A percentile compares a stretch with the other conserved stretches of the same genome.
phyloP scores from a whole-genome alignment of 2,113 vertebrate species.

The Crocuta crocuta region DNA sequence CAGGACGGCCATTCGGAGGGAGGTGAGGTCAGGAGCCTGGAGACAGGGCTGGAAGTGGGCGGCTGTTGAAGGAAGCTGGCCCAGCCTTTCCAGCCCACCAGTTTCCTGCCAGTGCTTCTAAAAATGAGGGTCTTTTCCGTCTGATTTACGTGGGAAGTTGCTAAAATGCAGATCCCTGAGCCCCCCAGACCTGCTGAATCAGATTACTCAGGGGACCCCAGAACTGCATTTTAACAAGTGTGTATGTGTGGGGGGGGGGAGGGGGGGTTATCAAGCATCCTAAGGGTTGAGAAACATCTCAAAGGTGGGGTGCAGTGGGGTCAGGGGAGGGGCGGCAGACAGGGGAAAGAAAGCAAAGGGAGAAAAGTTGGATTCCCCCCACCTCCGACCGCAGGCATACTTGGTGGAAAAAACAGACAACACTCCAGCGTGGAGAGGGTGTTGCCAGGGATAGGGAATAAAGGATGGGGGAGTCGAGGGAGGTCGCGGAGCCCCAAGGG shows the following conservation, averaged over 20 bases:
- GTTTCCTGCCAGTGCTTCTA: background rate
- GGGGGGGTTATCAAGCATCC: background rate
- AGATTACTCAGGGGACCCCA: background rate
- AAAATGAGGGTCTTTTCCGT: background rate
- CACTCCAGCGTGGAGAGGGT: background rate
- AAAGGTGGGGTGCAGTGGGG: background rate
- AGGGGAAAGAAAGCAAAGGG: background rate
- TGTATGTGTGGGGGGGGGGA: too few relatives aligned
- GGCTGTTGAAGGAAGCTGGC: background rate
- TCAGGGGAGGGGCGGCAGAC: background rate
- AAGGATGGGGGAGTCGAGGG: background rate
- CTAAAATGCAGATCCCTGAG: background rate
- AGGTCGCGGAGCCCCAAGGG: background rate
- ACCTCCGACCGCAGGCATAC: background rate
- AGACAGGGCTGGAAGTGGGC: background rate
- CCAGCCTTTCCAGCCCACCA: background rate
- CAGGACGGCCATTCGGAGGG: background rate
- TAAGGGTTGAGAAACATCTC: background rate
- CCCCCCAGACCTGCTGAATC: background rate
- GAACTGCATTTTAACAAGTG: background rate
- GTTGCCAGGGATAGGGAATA: background rate
- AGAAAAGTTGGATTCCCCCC: background rate
- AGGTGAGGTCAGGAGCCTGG: background rate
- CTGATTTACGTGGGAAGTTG: background rate
- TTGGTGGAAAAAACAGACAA: background rate